phyloP scores from a whole-genome alignment of 2,888 invertebrate genomes.

The Ichneumon xanthorius region DNA sequence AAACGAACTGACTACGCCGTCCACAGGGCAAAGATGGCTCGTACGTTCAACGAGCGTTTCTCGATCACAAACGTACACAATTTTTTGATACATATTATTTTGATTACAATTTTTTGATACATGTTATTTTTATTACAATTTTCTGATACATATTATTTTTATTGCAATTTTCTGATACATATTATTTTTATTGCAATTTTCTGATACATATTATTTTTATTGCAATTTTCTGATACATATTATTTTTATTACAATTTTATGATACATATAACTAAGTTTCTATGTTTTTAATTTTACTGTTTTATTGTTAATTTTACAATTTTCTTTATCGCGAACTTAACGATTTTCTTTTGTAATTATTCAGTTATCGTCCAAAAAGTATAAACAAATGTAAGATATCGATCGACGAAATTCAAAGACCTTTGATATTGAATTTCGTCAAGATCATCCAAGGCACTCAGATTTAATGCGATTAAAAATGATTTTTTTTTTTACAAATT shows the following conservation, averaged over 20 bases:
- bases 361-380: too few relatives aligned
- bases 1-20: slow-evolving; percentile 33
- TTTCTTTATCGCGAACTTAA: too few relatives aligned
- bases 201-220: neutral
- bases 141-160: neutral
- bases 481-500: too few relatives aligned
- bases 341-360: too few relatives aligned
- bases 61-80: neutral
- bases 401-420: too few relatives aligned
- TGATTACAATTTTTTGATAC: neutral
- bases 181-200: neutral
- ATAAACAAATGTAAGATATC: too few relatives aligned
- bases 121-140: neutral
- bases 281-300: too few relatives aligned
- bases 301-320: too few relatives aligned
- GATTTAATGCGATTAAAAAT: too few relatives aligned
- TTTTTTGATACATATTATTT: neutral
- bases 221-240: neutral
- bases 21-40: neutral
- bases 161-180: neutral
- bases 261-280: neutral
- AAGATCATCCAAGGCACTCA: too few relatives aligned
- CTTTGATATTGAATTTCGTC: too few relatives aligned
- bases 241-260: neutral
- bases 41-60: neutral